phyloP scores from a whole-genome alignment of 2,888 invertebrate species.

The Caradrina clavipalpis region DNA sequence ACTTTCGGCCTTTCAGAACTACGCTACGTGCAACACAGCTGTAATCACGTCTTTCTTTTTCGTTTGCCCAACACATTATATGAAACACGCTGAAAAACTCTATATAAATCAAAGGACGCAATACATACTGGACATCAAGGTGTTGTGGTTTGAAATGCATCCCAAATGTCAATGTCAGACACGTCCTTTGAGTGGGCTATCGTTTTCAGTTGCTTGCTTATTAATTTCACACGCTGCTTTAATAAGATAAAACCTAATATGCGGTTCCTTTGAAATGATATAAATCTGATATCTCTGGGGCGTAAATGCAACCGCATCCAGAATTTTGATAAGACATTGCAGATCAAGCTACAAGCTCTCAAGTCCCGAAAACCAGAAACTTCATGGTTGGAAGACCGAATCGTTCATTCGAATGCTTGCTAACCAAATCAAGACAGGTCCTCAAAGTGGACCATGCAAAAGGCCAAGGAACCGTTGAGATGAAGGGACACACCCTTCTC shows the following conservation, averaged over 20 bases:
- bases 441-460: conserved; percentile 12
- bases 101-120: conserved; percentile 36
- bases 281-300: background rate
- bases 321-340: background rate
- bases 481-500: conserved; percentile 37
- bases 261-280: background rate
- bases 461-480: conserved; percentile 5
- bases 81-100: conserved; percentile 56
- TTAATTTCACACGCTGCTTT: conserved; percentile 2
- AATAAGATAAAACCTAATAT: background rate
- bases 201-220: conserved; percentile 16
- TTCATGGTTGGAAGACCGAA: background rate
- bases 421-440: background rate
- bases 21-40: conserved; percentile 67
- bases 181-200: conserved; percentile 31
- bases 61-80: conserved; percentile 54
- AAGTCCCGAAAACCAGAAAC: background rate
- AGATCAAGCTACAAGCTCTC: background rate
- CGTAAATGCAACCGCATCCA: background rate
- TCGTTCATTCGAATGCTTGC: background rate
- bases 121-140: conserved; percentile 37
- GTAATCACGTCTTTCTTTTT: conserved; percentile 65
- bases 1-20: conserved; percentile 78
- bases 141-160: conserved; percentile 62
- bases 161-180: conserved; percentile 63